A percentile compares a stretch with the other conserved stretches of the same genome.
Conservation (phyloP, 2,797 vertebrate species). For the Karalla daura region DNA sequence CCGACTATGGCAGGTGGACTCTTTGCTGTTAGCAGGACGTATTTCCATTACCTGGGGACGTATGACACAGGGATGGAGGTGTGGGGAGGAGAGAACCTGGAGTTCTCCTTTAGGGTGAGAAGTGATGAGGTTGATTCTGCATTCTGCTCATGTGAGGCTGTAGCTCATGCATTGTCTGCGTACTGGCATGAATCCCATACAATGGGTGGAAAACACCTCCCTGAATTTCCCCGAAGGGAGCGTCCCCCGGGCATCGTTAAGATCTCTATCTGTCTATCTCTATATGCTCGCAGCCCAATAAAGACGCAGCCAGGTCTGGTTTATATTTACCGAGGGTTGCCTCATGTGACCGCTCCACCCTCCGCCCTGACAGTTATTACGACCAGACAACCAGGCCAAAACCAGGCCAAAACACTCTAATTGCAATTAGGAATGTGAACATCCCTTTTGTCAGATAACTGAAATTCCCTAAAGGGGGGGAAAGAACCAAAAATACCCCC, state of each 20-base stretch:
- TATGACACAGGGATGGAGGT: conserved; percentile 99
- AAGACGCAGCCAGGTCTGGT: conserved; percentile 18
- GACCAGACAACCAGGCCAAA: conserved; percentile 1
- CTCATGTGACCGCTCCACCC: conserved; percentile 5
- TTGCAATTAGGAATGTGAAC: conserved; percentile 44
- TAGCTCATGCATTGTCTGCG: not conserved
- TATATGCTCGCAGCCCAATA: conserved; percentile 2
- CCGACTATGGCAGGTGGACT: conserved; percentile 98
- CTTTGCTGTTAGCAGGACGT: conserved; percentile 93
- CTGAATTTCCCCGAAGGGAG: too few species aligned
- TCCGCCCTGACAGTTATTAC: conserved; percentile 22
- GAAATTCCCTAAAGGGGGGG: conserved; percentile 27
- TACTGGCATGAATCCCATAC: conserved; percentile 1
- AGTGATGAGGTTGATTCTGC: conserved; percentile 4
- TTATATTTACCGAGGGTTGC: conserved; percentile 23
- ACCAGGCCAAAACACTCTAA: conserved; percentile 32
- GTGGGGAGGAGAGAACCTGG: conserved; percentile 99
- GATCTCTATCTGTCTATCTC: too few species aligned
- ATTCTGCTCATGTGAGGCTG: not conserved
- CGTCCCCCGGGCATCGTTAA: too few species aligned
- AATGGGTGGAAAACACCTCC: too few species aligned
- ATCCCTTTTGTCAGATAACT: conserved; percentile 12
- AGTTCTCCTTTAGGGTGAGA: conserved; percentile 97
- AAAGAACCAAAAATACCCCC: conserved; percentile 22
- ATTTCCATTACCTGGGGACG: conserved; percentile 96